Evolutionary conservation across 2,113 vertebrate genomes (phyloP).

Genomic region (Anoura caudifer): DNA sequence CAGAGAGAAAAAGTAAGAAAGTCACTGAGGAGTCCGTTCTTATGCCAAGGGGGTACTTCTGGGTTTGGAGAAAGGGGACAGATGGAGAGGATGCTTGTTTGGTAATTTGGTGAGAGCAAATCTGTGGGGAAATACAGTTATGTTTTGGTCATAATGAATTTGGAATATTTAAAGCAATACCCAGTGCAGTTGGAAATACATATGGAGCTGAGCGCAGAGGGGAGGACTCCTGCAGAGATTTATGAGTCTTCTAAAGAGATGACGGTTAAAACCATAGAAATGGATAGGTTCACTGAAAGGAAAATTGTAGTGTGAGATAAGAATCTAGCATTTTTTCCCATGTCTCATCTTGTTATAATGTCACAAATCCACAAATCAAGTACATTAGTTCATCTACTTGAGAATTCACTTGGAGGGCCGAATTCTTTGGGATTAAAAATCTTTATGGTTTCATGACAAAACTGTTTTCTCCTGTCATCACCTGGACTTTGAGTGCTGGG

Average conservation of each 20-base stretch:
- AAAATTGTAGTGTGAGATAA: neutral
- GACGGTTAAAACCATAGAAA: neutral
- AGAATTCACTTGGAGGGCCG: neutral
- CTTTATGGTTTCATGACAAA: neutral
- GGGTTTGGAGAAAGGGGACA: neutral
- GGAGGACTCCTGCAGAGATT: neutral
- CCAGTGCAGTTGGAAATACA: neutral
- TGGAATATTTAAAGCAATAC: neutral
- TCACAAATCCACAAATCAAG: neutral
- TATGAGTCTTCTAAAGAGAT: neutral
- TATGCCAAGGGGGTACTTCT: neutral
- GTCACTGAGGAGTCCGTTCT: neutral
- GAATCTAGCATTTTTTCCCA: neutral
- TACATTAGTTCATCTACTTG: neutral
- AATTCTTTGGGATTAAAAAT: neutral
- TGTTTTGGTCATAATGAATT: neutral
- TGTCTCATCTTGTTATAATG: neutral
- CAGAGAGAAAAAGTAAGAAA: neutral
- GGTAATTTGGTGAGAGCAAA: neutral
- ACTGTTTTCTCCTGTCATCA: neutral
- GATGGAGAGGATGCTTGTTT: neutral
- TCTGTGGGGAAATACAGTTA: neutral
- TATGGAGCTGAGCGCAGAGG: neutral
- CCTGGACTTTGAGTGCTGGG: neutral
- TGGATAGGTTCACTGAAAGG: neutral